Base-by-base conservation (phyloP, 2,888 invertebrate genomes). In the Camponotus fellah region DNA sequence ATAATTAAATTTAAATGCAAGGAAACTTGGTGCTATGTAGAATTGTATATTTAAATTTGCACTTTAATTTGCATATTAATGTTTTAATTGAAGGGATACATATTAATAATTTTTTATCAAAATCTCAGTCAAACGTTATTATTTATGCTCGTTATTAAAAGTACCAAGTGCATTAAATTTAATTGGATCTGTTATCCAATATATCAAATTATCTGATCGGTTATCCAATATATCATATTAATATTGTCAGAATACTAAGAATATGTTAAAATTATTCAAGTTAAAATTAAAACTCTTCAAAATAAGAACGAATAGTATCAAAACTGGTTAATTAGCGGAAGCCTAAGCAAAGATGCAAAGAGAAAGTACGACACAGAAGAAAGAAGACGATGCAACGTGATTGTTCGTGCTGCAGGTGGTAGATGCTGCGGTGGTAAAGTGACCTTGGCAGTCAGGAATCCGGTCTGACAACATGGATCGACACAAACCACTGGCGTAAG, bases 371-470 rank as follows among this genome's bases (percentile, higher is more conserved):
- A 53, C 49, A 79, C 34, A 46, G 71, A 68, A 68, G 65, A 83
- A 75, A 65, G 69, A 72, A 74, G 83, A 87, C 75, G 80, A 83
- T 82, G 62, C 85, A 85, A 80, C 69, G 65, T 71, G 68, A 82
- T 80, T 85, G 72, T 60, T 86, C 66, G 71, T 83, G 84, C 72
- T 85, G 72, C 77, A 84, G 84, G 72, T 85, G 85, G 74, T 86
- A 68, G 62, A 49, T 86, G 86, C 80, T 68, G 75, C 66, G 82
- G 82, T 85, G 88, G 87, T 85, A 88, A 84, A 88, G 90, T 89
- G 93, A 93, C 93, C 93, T 93, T 93, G 93, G 92, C 89, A 92
- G 92, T 92, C 91, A 93, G 92, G 93, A 93, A 93, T 93, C 93
- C 92, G 92, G 93, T 93, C 87, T 86, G 91, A 88, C 93, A 92